Evolutionary conservation across 2,113 vertebrate genomes (phyloP).

Genomic region (Dicerorhinus sumatrensis): DNA sequence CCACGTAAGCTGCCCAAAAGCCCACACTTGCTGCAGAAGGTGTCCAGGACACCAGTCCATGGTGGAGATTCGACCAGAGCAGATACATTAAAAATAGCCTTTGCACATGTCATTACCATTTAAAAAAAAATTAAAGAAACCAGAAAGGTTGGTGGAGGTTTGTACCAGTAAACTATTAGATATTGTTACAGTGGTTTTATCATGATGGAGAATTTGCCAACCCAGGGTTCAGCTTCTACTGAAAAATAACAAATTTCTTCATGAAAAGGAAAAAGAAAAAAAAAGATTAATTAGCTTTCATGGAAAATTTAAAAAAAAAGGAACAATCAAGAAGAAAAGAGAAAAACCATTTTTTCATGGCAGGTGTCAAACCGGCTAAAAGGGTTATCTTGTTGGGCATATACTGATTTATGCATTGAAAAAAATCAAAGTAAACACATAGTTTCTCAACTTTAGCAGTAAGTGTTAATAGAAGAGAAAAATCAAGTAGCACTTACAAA

Average conservation of each 20-base stretch:
- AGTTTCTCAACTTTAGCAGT: not conserved
- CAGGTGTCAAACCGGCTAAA: not conserved
- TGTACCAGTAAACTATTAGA: not conserved
- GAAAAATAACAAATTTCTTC: not conserved
- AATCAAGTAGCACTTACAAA: not conserved
- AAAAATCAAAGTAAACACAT: not conserved
- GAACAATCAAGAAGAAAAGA: not conserved
- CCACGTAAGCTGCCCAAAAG: not conserved
- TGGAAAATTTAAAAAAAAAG: not conserved
- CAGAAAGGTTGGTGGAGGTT: not conserved
- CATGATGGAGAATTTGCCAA: not conserved
- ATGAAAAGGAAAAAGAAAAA: not conserved
- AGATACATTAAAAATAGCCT: not conserved
- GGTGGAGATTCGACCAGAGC: not conserved
- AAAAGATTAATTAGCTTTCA: not conserved
- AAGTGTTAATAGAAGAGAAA: not conserved
- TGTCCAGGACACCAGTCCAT: not conserved
- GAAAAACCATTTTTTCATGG: not conserved
- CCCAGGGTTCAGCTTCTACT: too few relatives aligned
- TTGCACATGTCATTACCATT: not conserved
- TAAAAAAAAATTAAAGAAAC: not conserved
- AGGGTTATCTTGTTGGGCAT: not conserved
- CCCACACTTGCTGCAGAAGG: not conserved
- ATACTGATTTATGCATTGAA: not conserved
- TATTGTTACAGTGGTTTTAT: not conserved